Evolutionary conservation across 2,113 vertebrate species (phyloP).

Genomic region (Ptilorrhoa leucosticta): DNA sequence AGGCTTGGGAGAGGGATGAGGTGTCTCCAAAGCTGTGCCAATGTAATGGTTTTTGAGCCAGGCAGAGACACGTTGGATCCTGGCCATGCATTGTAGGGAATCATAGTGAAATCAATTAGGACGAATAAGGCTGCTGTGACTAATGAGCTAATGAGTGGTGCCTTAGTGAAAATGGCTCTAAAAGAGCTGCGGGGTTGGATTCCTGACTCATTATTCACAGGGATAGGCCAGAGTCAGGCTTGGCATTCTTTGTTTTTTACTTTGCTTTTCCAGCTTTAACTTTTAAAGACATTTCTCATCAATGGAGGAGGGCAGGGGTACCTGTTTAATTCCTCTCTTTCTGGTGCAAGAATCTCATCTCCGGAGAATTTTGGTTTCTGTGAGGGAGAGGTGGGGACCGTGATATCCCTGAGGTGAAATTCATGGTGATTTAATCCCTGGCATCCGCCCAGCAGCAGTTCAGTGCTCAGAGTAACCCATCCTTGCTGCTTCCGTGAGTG

Average conservation of each 20-base stretch:
- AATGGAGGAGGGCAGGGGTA: background rate
- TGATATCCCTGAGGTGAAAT: background rate
- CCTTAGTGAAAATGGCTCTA: background rate
- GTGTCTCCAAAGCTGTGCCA: background rate
- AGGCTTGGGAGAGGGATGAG: background rate
- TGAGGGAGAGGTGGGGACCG: background rate
- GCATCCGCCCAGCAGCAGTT: background rate
- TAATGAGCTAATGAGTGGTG: constrained; percentile 46
- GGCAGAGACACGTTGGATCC: background rate
- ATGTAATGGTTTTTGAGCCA: background rate
- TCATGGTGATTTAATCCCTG: background rate
- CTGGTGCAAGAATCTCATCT: background rate
- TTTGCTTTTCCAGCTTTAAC: background rate
- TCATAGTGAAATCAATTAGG: constrained; percentile 45
- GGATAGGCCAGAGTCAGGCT: background rate
- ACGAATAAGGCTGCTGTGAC: constrained; percentile 36
- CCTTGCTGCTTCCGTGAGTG: background rate
- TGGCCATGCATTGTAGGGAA: constrained; percentile 2
- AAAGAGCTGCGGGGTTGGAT: constrained; percentile 30
- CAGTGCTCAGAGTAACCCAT: background rate
- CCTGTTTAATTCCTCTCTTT: background rate
- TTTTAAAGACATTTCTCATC: background rate
- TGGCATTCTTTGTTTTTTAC: background rate
- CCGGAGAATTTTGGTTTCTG: background rate
- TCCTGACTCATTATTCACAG: background rate